Evolutionary conservation across 2,113 vertebrate species (phyloP).

Genomic region (Corynorhinus townsendii): DNA sequence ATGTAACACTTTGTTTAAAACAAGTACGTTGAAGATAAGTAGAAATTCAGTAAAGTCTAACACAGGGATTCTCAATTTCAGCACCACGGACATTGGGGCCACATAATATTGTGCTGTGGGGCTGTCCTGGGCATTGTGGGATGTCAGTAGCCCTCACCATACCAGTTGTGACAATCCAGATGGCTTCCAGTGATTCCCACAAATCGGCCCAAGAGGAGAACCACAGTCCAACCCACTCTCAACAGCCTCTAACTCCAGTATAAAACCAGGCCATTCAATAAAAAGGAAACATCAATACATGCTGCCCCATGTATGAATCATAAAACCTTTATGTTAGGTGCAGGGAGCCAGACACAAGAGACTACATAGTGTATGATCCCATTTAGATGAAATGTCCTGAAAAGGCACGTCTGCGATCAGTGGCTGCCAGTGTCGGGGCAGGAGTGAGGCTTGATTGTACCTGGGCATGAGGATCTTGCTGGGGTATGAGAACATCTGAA

Average conservation of each 20-base stretch:
- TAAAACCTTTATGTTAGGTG: not conserved
- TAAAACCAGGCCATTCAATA: not conserved
- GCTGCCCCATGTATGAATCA: not conserved
- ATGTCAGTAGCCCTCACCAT: not conserved
- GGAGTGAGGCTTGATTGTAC: no score
- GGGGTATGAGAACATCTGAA: not conserved
- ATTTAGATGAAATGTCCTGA: not conserved
- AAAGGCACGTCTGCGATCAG: accelerated
- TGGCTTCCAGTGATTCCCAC: not conserved
- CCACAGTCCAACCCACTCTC: no score
- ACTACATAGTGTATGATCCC: accelerated
- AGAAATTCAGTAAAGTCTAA: not conserved
- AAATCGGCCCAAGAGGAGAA: not conserved
- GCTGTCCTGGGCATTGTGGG: not conserved
- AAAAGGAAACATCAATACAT: not conserved
- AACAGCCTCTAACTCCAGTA: not conserved
- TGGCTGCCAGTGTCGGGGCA: not conserved
- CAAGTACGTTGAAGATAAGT: accelerated
- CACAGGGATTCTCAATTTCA: not conserved
- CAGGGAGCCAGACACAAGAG: not conserved
- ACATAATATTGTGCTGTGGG: no score
- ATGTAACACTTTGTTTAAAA: not conserved
- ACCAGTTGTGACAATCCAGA: not conserved
- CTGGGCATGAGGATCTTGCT: accelerated
- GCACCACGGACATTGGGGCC: accelerated